Evolutionary conservation across 2,888 invertebrate species (phyloP), one percentile per base, ranked within the genome.

Genomic region (Caenorhabditis uteleia): DNA sequence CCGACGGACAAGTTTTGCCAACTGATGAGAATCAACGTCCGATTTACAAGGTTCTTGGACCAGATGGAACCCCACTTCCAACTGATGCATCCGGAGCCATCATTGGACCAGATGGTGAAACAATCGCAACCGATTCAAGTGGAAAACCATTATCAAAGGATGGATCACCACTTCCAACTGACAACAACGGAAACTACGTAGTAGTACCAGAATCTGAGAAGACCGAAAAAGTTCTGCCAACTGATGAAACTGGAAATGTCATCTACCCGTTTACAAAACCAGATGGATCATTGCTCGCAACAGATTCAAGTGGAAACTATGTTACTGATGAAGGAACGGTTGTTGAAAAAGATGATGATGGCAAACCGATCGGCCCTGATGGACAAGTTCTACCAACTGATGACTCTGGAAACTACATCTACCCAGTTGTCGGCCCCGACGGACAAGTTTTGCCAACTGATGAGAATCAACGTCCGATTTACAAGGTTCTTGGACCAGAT

Each of bases 81-180:
- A 75, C 75, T 21, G 74, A 70, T 40, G 59, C 42, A 14, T 39
- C 55, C 14, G 70, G 70, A 14, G 38, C 50, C 18, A 53, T 51
- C 40, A 56, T 75, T 46, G 47, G 29, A 27, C 59, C 65, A 2
- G 70, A 77, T 20, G 76, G 77, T 16, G 16, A 55, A 38, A 50
- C 47, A 18, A 45, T 76, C 31, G 57, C 73, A 18, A 73, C 68
- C 8, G 74, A 77, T 49, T 29, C 59, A 14, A 26, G 31, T 31
- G 57, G 49, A 49, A 38, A 43, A 33, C 46, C 54, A 25, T 25
- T 59, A 43, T 44, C 33, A 12, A 27, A 44, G 7, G 50, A 62
- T 39, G 62, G 61, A 26, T 26, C 54, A 21, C 43, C 39, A 8
- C 50, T 57, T 26, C 54, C 64, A 12, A 65, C 68, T 18, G 70